Percentiles rank a stretch among this genome's conserved stretches.
These are phyloP conservation scores for Fistularia tabacaria DNA, from an alignment of 2,797 vertebrate genomes.

Conservation along the genomic window DNA sequence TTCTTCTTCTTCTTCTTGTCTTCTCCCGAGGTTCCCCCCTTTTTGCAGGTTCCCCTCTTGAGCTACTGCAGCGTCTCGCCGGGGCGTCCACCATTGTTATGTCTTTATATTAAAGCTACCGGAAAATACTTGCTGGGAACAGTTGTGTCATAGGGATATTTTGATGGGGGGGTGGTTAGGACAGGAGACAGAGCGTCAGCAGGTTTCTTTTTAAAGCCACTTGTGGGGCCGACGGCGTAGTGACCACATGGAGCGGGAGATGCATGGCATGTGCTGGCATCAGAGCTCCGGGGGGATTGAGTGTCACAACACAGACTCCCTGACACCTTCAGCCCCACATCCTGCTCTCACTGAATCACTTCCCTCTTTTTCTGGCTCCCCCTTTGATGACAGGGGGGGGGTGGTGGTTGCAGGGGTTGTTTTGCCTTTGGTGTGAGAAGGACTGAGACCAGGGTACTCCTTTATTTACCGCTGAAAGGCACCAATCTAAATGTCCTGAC, in stretches of 20 bases:
- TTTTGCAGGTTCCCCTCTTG: no score
- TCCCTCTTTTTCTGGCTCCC: constrained; percentile 12
- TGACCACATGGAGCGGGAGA: background rate
- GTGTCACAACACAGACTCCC: constrained; percentile 36
- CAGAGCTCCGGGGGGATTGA: constrained; percentile 9
- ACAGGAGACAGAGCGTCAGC: background rate
- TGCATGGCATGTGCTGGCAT: constrained; percentile 5
- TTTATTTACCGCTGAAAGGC: no score
- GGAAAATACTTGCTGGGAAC: background rate
- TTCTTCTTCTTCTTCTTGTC: no score
- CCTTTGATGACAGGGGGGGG: constrained; percentile 6
- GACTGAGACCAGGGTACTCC: background rate
- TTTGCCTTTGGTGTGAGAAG: no score
- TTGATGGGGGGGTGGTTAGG: background rate
- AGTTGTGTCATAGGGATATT: background rate
- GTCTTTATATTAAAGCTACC: no score
- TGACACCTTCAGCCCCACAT: constrained; percentile 11
- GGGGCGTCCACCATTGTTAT: no score
- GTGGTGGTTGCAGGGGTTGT: no score
- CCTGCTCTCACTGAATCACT: constrained; percentile 26
- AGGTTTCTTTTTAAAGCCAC: constrained; percentile 5
- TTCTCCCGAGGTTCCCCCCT: no score
- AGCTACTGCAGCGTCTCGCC: no score
- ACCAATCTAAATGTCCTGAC: no score
- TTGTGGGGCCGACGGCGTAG: constrained; percentile 3